Evolutionary conservation across 2,888 invertebrate species (phyloP).

Genomic region (Sinohyriopsis cumingii): DNA sequence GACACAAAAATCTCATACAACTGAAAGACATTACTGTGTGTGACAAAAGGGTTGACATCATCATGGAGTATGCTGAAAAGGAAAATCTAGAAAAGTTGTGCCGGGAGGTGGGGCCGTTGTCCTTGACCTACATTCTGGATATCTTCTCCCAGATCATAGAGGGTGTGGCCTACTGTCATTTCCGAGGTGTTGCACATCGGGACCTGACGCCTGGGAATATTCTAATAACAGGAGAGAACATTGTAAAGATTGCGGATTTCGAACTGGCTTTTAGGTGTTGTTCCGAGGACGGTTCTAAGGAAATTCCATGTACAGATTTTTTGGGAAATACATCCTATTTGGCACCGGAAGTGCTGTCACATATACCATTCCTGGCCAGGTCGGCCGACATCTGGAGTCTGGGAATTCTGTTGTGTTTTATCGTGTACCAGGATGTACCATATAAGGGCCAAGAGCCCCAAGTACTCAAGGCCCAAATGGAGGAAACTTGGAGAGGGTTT

Average conservation of each 20-base stretch:
- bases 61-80: conserved; percentile 45
- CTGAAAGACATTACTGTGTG: conserved; percentile 33
- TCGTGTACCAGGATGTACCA: conserved; percentile 26
- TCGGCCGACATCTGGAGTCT: conserved; percentile 45
- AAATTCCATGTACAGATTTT: conserved; percentile 38
- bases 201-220: conserved; percentile 45
- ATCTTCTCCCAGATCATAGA: conserved; percentile 34
- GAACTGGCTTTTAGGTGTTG: conserved; percentile 37
- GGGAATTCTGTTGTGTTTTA: conserved; percentile 32
- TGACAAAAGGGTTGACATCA: conserved; percentile 24
- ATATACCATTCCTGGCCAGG: conserved; percentile 32
- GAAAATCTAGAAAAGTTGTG: conserved; percentile 40
- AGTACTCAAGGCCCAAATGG: conserved; percentile 16
- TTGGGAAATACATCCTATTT: conserved; percentile 39
- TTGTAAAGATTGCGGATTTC: conserved; percentile 47
- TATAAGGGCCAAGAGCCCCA: conserved; percentile 23
- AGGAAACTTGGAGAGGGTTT: conserved; percentile 21
- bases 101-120: conserved; percentile 6
- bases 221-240: conserved; percentile 25
- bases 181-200: conserved; percentile 36
- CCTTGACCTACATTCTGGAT: conserved; percentile 12
- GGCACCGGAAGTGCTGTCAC: conserved; percentile 28
- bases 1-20: conserved; percentile 36
- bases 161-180: conserved; percentile 41
- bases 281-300: too few relatives aligned